These are phyloP conservation scores for Tinamus guttatus DNA, from an alignment of 2,113 vertebrate species.

Conservation along the genomic window DNA sequence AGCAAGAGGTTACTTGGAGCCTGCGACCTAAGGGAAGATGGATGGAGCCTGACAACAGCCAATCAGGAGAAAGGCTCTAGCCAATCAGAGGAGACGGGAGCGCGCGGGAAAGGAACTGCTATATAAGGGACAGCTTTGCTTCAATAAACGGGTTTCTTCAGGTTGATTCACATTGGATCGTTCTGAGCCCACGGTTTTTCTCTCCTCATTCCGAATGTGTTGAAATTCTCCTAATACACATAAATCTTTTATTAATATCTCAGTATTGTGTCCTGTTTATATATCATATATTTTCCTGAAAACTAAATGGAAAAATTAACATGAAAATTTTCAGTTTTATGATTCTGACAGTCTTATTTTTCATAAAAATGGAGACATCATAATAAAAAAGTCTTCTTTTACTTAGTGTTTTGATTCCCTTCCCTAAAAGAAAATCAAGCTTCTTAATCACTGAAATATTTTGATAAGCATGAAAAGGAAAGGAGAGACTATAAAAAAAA, in stretches of 20 bases:
- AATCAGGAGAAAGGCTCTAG: too few relatives aligned
- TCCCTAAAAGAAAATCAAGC: neutral
- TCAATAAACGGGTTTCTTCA: too few relatives aligned
- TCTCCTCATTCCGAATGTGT: too few relatives aligned
- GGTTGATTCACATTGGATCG: too few relatives aligned
- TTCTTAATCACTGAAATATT: neutral
- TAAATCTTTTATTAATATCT: neutral
- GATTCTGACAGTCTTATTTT: neutral
- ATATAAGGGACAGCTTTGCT: too few relatives aligned
- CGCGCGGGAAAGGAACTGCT: too few relatives aligned
- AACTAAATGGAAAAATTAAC: neutral
- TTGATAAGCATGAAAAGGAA: neutral
- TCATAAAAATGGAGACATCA: neutral
- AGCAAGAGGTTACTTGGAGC: too few relatives aligned
- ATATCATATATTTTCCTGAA: neutral
- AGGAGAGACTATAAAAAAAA: neutral
- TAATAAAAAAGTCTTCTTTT: rapidly evolving
- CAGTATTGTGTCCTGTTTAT: neutral
- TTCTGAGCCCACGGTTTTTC: too few relatives aligned
- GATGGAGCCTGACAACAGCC: too few relatives aligned
- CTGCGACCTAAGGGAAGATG: too few relatives aligned
- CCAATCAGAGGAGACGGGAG: too few relatives aligned
- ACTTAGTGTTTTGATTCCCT: neutral
- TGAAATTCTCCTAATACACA: too few relatives aligned
- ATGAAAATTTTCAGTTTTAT: neutral